Evolutionary conservation across 2,888 invertebrate genomes (phyloP), one percentile per base, ranked within the genome.

Genomic region (Gastracanthus pulcherrimus): DNA sequence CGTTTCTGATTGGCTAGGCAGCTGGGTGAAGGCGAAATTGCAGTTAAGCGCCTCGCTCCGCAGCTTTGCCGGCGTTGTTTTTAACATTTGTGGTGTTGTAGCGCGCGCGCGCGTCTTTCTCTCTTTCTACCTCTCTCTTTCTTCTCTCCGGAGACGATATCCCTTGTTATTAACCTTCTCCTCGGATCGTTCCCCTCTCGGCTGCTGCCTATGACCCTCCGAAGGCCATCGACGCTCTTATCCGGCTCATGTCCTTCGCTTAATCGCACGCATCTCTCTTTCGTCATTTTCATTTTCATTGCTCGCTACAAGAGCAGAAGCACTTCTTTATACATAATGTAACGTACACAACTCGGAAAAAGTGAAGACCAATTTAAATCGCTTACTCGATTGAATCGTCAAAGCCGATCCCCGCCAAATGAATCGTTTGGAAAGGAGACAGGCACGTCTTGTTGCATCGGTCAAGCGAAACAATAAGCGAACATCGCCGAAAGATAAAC

Each of bases 1-100:
- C 86, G 85, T 86, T 87, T 87, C 86, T 88, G 88, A 88, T 88
- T 86, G 88, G 87, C 85, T 86, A 84, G 86, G 85, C 86, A 87
- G 89, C 85, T 87, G 85, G 86, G 86, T 87, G 87, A 87, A 88
- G 87, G 88, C 86, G 81, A 88, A 81, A 85, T 84, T 76, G 74
- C 77, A 81, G 76, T 84, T 82, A 77, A 84, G 82, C 84, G 84
- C 55, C 19, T n/a, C n/a, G n/a, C n/a, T n/a, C n/a, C n/a, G n/a
- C n/a, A n/a, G n/a, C n/a, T n/a, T n/a, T n/a, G n/a, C n/a, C n/a
- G n/a, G n/a, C n/a, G n/a, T n/a, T n/a, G n/a, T n/a, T n/a, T n/a
- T n/a, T n/a, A n/a, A n/a, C n/a, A n/a, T n/a, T n/a, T n/a, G n/a
- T n/a, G n/a, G n/a, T n/a, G n/a, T n/a, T n/a, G n/a, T n/a, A n/a